A percentile compares a stretch with the other conserved stretches of the same genome.
These are phyloP conservation scores for Hydroisotoma schaefferi DNA, from an alignment of 2,888 invertebrate species.

Conservation along the genomic window DNA sequence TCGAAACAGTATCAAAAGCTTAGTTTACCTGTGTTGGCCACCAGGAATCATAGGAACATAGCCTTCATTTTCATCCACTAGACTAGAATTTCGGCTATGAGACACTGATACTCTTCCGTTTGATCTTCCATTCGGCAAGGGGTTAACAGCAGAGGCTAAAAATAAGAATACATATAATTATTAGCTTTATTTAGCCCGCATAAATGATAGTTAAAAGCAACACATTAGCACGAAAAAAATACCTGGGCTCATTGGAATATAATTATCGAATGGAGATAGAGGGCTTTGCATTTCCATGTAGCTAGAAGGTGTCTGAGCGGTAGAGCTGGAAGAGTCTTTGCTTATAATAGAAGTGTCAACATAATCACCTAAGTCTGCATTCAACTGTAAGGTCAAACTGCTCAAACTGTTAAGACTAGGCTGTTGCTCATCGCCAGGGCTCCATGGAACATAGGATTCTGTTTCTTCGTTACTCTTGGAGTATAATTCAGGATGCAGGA, in stretches of 20 bases:
- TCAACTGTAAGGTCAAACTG: conserved; percentile 36
- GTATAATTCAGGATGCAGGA: conserved; percentile 16
- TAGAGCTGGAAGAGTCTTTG: conserved; percentile 28
- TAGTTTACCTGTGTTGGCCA: conserved; percentile 33
- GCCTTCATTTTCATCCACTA: conserved; percentile 44
- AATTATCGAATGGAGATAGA: conserved; percentile 54
- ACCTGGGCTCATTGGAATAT: conserved; percentile 60
- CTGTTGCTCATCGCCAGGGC: conserved; percentile 37
- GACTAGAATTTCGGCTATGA: conserved; percentile 47
- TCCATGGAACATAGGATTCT: conserved; percentile 44
- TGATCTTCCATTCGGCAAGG: not conserved
- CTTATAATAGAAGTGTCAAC: conserved; percentile 40
- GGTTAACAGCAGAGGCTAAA: not conserved
- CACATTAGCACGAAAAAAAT: too few relatives aligned
- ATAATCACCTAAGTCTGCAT: conserved; percentile 41
- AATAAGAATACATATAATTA: not conserved
- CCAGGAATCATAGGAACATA: conserved; percentile 47
- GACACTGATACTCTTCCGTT: conserved; percentile 37
- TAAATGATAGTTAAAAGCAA: too few relatives aligned
- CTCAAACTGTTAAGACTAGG: conserved; percentile 20
- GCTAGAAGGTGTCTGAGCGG: conserved; percentile 49
- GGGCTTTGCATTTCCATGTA: conserved; percentile 59
- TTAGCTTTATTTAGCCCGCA: too few relatives aligned
- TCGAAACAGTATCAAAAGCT: too few relatives aligned
- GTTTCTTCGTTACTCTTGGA: conserved; percentile 44